These are phyloP conservation scores for Esox niger DNA, from an alignment of 2,113 vertebrate genomes.

Conservation along the genomic window DNA sequence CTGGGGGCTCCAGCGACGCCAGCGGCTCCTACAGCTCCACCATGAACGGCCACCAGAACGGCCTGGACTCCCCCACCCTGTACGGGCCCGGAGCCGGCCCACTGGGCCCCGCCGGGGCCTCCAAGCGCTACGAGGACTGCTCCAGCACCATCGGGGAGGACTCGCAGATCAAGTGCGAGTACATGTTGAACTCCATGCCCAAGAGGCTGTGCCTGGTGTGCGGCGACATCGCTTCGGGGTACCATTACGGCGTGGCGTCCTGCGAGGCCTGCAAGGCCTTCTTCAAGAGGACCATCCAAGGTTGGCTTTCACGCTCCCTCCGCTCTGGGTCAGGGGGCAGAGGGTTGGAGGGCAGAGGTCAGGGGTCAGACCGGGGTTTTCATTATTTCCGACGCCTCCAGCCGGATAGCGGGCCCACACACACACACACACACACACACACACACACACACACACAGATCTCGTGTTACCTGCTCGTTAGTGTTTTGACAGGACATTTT, in stretches of 20 bases:
- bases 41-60: constrained; percentile 99
- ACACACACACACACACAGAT: neutral
- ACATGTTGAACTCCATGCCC: constrained; percentile 99
- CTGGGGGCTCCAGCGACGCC: constrained; percentile 97
- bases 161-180: constrained; percentile 99
- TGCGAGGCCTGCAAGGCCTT: constrained; percentile 99
- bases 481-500: neutral
- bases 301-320: constrained; percentile 75
- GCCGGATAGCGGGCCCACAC: neutral
- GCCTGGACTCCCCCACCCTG: constrained; percentile 96
- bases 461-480: constrained; percentile 5
- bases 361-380: constrained; percentile 22
- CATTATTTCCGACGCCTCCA: too few species aligned
- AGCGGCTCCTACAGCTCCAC: constrained; percentile 99
- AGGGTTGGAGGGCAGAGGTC: constrained; percentile 44
- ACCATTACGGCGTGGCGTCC: constrained; percentile 98
- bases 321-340: constrained; percentile 19
- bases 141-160: constrained; percentile 97
- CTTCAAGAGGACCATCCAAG: constrained; percentile 99
- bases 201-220: constrained; percentile 99
- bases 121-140: constrained; percentile 98
- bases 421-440: neutral
- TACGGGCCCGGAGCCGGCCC: constrained; percentile 84
- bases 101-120: constrained; percentile 85
- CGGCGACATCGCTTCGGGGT: constrained; percentile 97